Evolutionary conservation across 64 coral and sea anemone genomes (phyloP), one percentile per base, ranked within the genome.

Genomic region (Dendronephthya gigantea): DNA sequence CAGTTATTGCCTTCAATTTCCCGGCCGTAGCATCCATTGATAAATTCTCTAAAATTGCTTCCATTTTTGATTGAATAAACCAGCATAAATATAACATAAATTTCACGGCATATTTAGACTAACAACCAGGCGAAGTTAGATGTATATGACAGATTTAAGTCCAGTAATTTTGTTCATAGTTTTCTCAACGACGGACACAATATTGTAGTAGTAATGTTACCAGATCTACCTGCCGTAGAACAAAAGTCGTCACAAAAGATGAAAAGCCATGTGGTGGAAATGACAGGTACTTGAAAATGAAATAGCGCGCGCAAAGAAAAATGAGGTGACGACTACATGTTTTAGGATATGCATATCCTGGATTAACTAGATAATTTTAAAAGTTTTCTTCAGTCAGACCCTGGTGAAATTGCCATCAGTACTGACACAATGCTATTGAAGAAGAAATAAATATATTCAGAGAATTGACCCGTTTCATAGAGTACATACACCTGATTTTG

Each of bases 31-130:
- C 72, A 36, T 79, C 72, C 32, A 79, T 79, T 1, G 72, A 79
- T 79, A 79, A 79, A 79, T 79, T 79, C 72, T 79, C 72, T 29
- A 79, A 79, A 79, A 79, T 79, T 35, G 8, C 72, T 39, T 79
- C 72, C 72, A 79, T 79, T 6, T 34, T 79, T 7, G 11, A 45
- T 45, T 45, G 11, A 11, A 45, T 6, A 4, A 45, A 6, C 4
- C 11, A 45, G 4, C 41, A 45, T 45, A 45, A 6, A 45, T 45
- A 45, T 45, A 45, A 4, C 41, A 45, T 45, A 4, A 45, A 45
- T 62, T 9, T 62, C 55, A 62, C 4, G 19, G 19, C 55, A 62
- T 62, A 62, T 45, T 45, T 45, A 45, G 41, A 62, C 55, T 62
- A 62, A 1, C 19, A 62, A 62, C 55, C 25, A 62, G 55, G 17